Evolutionary conservation across 1,140 invertebrate genomes (phyloP), one percentile per base, ranked within the genome.

Genomic region (Thaumetopoea pityocampa): DNA sequence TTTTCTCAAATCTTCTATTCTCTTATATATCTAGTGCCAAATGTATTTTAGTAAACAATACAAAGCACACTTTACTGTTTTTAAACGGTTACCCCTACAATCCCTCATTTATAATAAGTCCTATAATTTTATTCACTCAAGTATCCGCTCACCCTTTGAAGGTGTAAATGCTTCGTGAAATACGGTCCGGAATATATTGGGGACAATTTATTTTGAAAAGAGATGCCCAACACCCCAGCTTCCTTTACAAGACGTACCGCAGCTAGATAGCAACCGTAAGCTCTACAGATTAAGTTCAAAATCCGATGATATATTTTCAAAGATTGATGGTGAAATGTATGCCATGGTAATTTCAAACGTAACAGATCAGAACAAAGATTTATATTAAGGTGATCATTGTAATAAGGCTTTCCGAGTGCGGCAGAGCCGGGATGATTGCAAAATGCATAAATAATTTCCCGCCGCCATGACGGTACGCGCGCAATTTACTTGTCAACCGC

Each of bases 141-240:
- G 50, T 73, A 40, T 62, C 22, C 67, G 65, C 22, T 38, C 23
- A 14, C 19, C 65, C 37, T 49, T 35, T n/a, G 29, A 37, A 74
- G 67, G 67, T 68, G 73, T 78, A 72, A 74, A 77, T 61, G 65
- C 58, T 52, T 57, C 63, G 65, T 72, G 65, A 78, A 70, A 74
- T 74, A 74, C 70, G 62, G 59, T 55, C 47, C 36, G 61, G 64
- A 59, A 72, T 74, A 70, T 74, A 78, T 74, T 67, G 67, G 67
- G 59, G 70, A 78, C 73, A 78, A 78, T 78, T 78, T 78, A 78
- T 57, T 78, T 71, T 60, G 52, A 65, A 59, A 44, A 40, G 29
- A 64, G 33, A 48, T 61, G 49, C 53, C 57, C 56, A 45, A 33
- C 41, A 41, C 30, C 42, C 50, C 46, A 47, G 26, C 30, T 49